Evolutionary conservation across 30 jellyfish, hydroid and myxozoan species (phyloP).

Genomic region (Aurelia aurita): DNA sequence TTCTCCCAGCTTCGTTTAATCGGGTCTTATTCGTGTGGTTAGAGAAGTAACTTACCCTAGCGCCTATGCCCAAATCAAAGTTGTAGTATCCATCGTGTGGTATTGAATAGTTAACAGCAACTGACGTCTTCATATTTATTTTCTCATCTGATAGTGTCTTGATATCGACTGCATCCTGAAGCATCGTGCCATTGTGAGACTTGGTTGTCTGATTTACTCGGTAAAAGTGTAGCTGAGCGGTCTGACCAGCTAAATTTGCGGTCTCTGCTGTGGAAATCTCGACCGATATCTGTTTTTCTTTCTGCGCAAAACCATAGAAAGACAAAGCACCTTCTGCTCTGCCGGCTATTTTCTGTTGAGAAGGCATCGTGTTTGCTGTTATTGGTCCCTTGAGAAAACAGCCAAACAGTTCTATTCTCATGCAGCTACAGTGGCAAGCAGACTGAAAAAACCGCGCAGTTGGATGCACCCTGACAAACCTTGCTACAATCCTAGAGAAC

Average conservation of each 20-base stretch:
- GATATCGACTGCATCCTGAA: not conserved
- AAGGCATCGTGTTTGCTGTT: not conserved
- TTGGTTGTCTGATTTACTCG: not conserved
- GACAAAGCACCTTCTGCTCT: not conserved
- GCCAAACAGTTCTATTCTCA: slow-evolving; percentile 44
- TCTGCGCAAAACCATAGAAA: not conserved
- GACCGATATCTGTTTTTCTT: not conserved
- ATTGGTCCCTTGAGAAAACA: slow-evolving; percentile 9
- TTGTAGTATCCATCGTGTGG: too few species aligned
- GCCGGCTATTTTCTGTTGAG: not conserved
- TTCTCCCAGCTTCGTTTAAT: too few species aligned
- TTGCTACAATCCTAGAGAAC: slow-evolving; percentile 1
- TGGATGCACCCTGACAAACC: slow-evolving; percentile 4
- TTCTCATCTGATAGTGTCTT: not conserved
- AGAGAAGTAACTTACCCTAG: too few species aligned
- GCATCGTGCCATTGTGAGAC: not conserved
- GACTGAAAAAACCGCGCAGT: not conserved
- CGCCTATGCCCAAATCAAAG: too few species aligned
- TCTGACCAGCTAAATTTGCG: not conserved
- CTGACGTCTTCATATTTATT: not conserved
- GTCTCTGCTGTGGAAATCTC: slow-evolving; percentile 20
- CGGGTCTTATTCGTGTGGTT: too few species aligned
- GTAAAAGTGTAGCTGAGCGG: slow-evolving; percentile 11
- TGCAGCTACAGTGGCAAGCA: not conserved
- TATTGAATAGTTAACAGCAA: too few species aligned